Percentiles rank a stretch among this genome's conserved stretches.
phyloP scores from a whole-genome alignment of 2,113 vertebrate genomes.

The Bos javanicus region DNA sequence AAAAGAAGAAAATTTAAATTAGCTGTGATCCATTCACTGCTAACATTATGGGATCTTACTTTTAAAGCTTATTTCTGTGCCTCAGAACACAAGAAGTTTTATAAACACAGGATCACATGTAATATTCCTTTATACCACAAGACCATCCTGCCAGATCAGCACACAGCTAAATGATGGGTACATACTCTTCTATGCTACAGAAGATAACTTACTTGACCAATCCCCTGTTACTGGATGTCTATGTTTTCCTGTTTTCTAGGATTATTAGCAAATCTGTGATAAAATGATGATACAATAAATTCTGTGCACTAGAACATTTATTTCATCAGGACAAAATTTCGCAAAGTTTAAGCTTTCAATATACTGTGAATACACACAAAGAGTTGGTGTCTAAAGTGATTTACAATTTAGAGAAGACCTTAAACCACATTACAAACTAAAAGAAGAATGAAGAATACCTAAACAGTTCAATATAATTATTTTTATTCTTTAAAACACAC shows the following conservation, averaged over 20 bases:
- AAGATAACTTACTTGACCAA: not conserved
- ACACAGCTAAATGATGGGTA: not conserved
- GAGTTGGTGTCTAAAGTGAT: not conserved
- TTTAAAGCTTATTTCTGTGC: slow-evolving; percentile 21
- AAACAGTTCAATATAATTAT: slow-evolving; percentile 41
- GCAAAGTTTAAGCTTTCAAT: slow-evolving; percentile 8
- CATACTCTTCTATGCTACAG: not conserved
- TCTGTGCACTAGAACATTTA: not conserved
- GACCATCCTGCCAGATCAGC: not conserved
- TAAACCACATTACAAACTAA: slow-evolving; percentile 30
- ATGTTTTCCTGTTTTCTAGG: not conserved
- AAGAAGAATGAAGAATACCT: slow-evolving; percentile 39
- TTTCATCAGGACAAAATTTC: slow-evolving; percentile 39
- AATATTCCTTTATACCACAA: not conserved
- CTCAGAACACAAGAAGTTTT: not conserved
- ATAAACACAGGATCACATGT: not conserved
- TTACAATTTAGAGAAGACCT: not conserved
- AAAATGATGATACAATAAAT: not conserved
- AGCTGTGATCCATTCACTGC: not conserved
- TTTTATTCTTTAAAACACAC: slow-evolving; percentile 82
- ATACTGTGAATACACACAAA: not conserved
- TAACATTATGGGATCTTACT: slow-evolving; percentile 7
- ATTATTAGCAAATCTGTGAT: slow-evolving; percentile 1
- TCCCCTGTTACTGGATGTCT: not conserved
- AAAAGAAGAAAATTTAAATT: slow-evolving; percentile 31